Evolutionary conservation across 2,888 invertebrate species (phyloP), one percentile per base, ranked within the genome.

Genomic region (Timandra comae): DNA sequence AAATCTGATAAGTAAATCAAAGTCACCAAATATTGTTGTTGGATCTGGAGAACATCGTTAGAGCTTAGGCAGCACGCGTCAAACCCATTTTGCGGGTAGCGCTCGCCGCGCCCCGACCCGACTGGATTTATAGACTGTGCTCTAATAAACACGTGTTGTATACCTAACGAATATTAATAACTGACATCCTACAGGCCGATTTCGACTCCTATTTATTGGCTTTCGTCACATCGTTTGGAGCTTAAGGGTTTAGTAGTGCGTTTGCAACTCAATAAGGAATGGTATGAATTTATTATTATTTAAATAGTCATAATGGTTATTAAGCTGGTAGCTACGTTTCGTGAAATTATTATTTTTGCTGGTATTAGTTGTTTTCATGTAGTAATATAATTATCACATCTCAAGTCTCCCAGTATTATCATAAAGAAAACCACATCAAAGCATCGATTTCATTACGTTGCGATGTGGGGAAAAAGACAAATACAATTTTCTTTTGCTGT

Each of bases 81-180:
- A 41, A 40, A 47, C 52, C 65, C 76, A 70, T 76, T 76, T 65
- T 71, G 79, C 53, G 80, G 78, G 62, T 63, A 66, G 67, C 69
- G 66, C 50, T 40, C 57, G 46, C 53, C 56, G 43, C 46, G 49
- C 43, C 48, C 47, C 46, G 24, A 33, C 40, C 35, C 38, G 42
- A 44, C 48, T 51, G 57, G 65, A 71, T 77, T 78, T 77, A 78
- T 72, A 66, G 68, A 65, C 61, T 53, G 58, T 56, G 46, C 66
- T 67, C 70, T 81, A 80, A 81, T 81, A 80, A 79, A 80, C 79
- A 79, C 77, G 75, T 81, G 60, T 56, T 60, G 61, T 61, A 57
- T 60, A 65, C 63, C 66, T 74, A 77, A 77, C 70, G 77, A 79
- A 80, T 78, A 81, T 81, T 80, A 78, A 80, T 80, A 78, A 70